Evolutionary conservation across 2,797 vertebrate species (phyloP), one percentile per base, ranked within the genome.

Genomic region (Acipenser transmontanus): DNA sequence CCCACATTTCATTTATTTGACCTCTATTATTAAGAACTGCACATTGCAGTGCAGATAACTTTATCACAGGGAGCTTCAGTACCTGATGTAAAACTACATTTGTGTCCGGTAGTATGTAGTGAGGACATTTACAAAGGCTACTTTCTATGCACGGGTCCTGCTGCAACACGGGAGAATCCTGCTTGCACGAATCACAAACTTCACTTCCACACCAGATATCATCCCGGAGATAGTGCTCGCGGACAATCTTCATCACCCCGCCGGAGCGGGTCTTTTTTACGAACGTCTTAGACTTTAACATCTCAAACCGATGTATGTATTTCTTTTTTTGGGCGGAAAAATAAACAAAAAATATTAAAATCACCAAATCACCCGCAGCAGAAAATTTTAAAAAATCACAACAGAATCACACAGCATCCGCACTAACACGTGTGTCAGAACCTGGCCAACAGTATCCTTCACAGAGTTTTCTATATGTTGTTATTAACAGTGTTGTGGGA

Each of bases 41-140:
- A 17, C 17, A 17, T 17, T 17, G 17, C 17, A 17, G 17, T 17
- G 17, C 17, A 17, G 34, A 34, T 3, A 34, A 34, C 34, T 34
- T 34, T 4, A 34, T 34, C 34, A 34, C 34, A 34, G 34, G 34
- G 34, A 3, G 34, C 34, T 34, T 10, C 20, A 62, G 48, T 82
- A 96, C 97, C 94, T 98, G 97, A 75, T 97, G 95, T 8, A 99
- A 81, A 13, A 98, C 82, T 34, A 98, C 90, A 66, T 98, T 98
- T 8, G 96, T 97, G 81, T 98, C 97, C 0, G 92, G 94, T 17
- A 99, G 67, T 12, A 99, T 67, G 71, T 94, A 98, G 74, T 98
- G 96, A 0, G 94, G 91, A 13, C 63, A 81, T 0, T 87, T 63
- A 63, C 93, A 97, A 12, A 98, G 81, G 69, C 71, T 83, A 80